Conservation (phyloP, 2,113 vertebrate species). For the Callionymus lyra region DNA sequence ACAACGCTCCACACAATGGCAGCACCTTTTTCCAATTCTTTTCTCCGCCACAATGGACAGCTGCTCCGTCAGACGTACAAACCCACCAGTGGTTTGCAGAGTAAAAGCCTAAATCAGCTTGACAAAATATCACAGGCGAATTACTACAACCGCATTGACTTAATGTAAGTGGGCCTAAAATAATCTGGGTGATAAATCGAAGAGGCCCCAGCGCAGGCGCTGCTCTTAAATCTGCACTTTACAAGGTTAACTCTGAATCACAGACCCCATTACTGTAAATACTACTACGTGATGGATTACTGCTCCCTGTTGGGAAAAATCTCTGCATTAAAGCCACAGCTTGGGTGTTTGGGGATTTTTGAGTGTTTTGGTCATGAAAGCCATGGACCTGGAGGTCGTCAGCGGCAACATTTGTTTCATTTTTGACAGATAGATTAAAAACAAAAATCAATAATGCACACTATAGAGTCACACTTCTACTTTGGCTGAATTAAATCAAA, state of each 20-base stretch:
- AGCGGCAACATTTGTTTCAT: no score
- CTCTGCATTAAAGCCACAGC: constrained; percentile 1
- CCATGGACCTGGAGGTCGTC: no score
- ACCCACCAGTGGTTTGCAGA: background rate
- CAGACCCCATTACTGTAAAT: constrained; percentile 16
- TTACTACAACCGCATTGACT: constrained; percentile 16
- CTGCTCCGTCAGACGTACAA: background rate
- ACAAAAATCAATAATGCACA: no score
- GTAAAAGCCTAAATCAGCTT: background rate
- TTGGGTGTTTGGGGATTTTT: background rate
- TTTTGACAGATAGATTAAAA: no score
- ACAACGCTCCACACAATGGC: constrained; percentile 1
- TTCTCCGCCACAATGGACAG: background rate
- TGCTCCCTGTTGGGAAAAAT: constrained; percentile 6
- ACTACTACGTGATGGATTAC: constrained; percentile 12
- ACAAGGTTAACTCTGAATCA: constrained; percentile 29
- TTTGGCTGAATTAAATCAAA: no score
- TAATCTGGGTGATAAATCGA: constrained; percentile 19
- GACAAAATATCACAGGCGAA: constrained; percentile 3
- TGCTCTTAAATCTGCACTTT: constrained; percentile 9
- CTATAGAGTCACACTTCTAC: no score
- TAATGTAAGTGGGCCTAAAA: constrained; percentile 19
- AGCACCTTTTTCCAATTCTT: background rate
- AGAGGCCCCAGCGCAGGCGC: constrained; percentile 6
- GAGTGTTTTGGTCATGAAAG: no score